Conservation (phyloP, 2,113 vertebrate genomes). For the Odontophorus gujanensis region DNA sequence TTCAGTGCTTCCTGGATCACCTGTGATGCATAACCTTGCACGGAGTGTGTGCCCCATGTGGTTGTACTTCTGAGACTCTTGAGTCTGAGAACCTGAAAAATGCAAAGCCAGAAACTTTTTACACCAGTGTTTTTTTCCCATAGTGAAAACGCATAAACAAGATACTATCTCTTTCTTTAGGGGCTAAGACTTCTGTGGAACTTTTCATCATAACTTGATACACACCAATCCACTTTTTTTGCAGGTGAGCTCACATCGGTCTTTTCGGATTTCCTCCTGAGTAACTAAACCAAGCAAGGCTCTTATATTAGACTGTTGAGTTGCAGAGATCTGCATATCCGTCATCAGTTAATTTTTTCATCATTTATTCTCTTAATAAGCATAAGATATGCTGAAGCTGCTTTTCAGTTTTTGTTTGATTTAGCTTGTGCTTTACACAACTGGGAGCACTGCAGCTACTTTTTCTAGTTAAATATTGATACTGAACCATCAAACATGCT, state of each 20-base stretch:
- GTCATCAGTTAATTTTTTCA: conserved; percentile 59
- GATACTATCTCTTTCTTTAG: not conserved
- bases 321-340: conserved; percentile 45
- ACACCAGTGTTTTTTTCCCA: not conserved
- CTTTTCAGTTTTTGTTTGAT: conserved; percentile 62
- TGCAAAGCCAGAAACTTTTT: not conserved
- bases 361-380: conserved; percentile 37
- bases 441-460: conserved; percentile 68
- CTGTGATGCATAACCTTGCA: not conserved
- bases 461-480: conserved; percentile 71
- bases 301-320: not conserved
- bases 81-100: not conserved
- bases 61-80: not conserved
- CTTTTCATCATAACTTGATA: not conserved
- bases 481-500: conserved; percentile 62
- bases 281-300: not conserved
- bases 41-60: not conserved
- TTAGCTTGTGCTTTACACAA: conserved; percentile 52
- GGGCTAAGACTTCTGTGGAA: not conserved
- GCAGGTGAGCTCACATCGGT: not conserved
- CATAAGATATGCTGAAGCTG: conserved; percentile 42
- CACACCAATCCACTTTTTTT: not conserved
- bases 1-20: not conserved
- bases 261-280: not conserved
- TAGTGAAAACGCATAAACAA: not conserved